Evolutionary conservation across 2,797 vertebrate genomes (phyloP), one percentile per base, ranked within the genome.

Genomic region (Sus cebifrons): DNA sequence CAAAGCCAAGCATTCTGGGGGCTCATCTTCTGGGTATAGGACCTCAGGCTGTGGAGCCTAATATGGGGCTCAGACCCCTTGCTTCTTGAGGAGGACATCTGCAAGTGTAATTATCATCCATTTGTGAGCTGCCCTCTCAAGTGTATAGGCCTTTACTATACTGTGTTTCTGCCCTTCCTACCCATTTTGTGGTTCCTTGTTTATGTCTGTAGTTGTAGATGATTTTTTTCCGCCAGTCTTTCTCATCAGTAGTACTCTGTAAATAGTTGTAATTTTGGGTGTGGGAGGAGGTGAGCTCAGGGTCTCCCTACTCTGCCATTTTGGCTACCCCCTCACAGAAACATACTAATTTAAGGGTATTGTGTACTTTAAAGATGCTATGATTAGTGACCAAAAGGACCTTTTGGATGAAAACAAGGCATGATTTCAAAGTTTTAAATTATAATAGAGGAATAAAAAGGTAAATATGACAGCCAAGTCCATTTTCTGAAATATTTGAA

Each of bases 341-440:
- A 36, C 40, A 74, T 67, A 67, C 77, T 77, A 17, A 58, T 62
- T 60, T 62, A 58, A 21, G 27, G 32, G 29, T 65, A 29, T 15
- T 49, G 21, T 78, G 13, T 2, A 67, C 49, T 67, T 86, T 32
- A 32, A 95, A 81, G 27, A 2, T 68, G 29, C 6, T 70, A 14
- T 65, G 36, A 71, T 92, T 81, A 75, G 29, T 73, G 12, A 32
- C 7, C 23, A 65, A 25, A 70, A 77, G 32, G 14, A 44, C 3
- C 6, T 44, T 73, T 70, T 54, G 32, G 75, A 40, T 68, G 74
- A 68, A 82, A 79, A 3, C 21, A 74, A 44, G 58, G 56, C 5
- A 49, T 77, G 18, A 87, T 18, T 65, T 82, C 86, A 85, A 68
- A 54, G 68, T 81, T 84, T 88, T 67, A 77, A 93, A 91, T 84